Percentiles rank a stretch among this genome's conserved stretches.
These are phyloP conservation scores for Coptodon rendalli DNA, from an alignment of 2,113 vertebrate species.

Conservation along the genomic window DNA sequence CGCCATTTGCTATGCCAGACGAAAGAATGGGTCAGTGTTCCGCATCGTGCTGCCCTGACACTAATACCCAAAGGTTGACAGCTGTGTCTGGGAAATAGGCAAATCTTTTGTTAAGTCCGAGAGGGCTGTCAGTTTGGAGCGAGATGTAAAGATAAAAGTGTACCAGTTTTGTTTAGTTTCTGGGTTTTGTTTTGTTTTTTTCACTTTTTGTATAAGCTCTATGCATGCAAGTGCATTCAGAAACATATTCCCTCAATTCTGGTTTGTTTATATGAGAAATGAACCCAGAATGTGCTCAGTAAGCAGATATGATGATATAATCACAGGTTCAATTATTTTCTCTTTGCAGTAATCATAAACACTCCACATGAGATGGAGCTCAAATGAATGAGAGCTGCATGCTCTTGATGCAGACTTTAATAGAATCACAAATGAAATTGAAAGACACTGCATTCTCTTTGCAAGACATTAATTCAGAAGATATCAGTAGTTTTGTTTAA, in stretches of 20 bases:
- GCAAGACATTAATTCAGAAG: neutral
- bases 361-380: neutral
- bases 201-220: neutral
- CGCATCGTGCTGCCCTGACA: slow-evolving; percentile 29
- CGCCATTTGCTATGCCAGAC: slow-evolving; percentile 2
- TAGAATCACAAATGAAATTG: neutral
- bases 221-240: neutral
- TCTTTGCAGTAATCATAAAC: neutral
- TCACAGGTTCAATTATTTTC: neutral
- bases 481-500: neutral
- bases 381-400: neutral
- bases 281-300: neutral
- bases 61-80: slow-evolving; percentile 49
- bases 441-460: neutral
- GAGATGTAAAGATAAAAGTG: neutral
- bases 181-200: rapidly evolving
- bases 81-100: slow-evolving; percentile 16
- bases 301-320: neutral
- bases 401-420: neutral
- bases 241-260: neutral
- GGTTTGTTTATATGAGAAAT: neutral
- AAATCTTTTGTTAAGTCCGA: slow-evolving; percentile 4
- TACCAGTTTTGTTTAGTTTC: neutral
- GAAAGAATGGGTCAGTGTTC: slow-evolving; percentile 30
- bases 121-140: neutral